These are phyloP conservation scores for Macaria notata DNA, from an alignment of 2,888 invertebrate genomes.

Conservation along the genomic window DNA sequence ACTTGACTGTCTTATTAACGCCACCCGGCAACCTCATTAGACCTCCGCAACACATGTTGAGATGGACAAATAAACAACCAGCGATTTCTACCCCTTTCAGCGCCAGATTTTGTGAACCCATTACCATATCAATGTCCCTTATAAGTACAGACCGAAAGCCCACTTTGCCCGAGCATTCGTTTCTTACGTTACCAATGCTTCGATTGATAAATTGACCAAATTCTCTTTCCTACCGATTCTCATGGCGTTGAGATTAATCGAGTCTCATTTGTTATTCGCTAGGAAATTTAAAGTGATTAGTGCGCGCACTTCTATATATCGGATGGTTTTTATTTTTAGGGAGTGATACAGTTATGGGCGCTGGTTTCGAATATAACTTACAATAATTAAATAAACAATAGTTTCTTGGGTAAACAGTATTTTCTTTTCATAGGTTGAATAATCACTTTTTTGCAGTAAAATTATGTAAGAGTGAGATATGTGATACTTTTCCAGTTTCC, in stretches of 20 bases:
- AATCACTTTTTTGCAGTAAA: too few relatives aligned
- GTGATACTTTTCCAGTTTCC: too few relatives aligned
- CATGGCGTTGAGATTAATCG: slow-evolving; percentile 54
- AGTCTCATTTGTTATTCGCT: slow-evolving; percentile 47
- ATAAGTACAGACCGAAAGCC: not conserved
- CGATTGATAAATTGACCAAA: slow-evolving; percentile 17
- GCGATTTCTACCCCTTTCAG: not conserved
- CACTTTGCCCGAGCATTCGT: slow-evolving; percentile 3
- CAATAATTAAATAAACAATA: too few relatives aligned
- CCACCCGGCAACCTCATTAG: slow-evolving; percentile 61
- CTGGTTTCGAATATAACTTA: slow-evolving; percentile 5
- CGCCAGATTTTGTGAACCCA: too few relatives aligned
- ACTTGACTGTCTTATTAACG: slow-evolving; percentile 63
- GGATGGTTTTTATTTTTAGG: slow-evolving; percentile 13
- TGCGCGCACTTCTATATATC: slow-evolving; percentile 26
- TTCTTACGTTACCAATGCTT: not conserved
- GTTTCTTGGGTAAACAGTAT: too few relatives aligned
- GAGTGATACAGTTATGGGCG: slow-evolving; percentile 13
- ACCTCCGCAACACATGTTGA: slow-evolving; percentile 58
- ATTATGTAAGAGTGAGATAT: too few relatives aligned
- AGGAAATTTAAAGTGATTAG: slow-evolving; percentile 32
- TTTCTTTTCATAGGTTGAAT: too few relatives aligned
- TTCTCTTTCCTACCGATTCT: slow-evolving; percentile 37
- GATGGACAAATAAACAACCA: slow-evolving; percentile 33
- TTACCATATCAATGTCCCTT: slow-evolving; percentile 1